These are phyloP conservation scores for Diadophis punctatus DNA, from an alignment of 2,113 vertebrate genomes.

Conservation along the genomic window DNA sequence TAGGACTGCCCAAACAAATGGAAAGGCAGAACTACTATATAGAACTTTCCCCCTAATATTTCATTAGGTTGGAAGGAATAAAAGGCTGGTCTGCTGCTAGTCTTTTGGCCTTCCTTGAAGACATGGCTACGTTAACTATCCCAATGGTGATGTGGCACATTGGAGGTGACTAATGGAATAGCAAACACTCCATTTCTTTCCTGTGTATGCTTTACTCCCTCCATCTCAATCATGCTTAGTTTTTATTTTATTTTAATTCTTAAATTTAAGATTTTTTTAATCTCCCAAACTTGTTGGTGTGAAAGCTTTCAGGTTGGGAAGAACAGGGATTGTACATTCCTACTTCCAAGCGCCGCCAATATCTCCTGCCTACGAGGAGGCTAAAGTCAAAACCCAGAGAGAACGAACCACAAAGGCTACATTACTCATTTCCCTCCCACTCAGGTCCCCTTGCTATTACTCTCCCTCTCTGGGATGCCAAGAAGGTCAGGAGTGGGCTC, in stretches of 20 bases:
- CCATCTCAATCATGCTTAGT: not conserved
- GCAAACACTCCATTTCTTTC: not conserved
- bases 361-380: not conserved
- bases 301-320: not conserved
- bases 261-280: not conserved
- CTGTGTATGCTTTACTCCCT: not conserved
- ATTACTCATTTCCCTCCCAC: conserved; percentile 20
- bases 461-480: not conserved
- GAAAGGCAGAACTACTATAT: not conserved
- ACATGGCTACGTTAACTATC: not conserved
- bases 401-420: not conserved
- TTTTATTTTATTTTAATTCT: not conserved
- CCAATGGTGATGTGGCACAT: not conserved
- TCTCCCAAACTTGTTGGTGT: not conserved
- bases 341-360: not conserved
- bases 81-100: not conserved
- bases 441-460: not conserved
- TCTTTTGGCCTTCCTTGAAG: not conserved
- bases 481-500: not conserved
- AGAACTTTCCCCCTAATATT: not conserved
- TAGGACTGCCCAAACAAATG: not conserved
- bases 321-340: not conserved
- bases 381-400: not conserved
- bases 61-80: not conserved
- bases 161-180: not conserved